Conservation (phyloP, 2,797 vertebrate species). For the Peromyscus attwateri region DNA sequence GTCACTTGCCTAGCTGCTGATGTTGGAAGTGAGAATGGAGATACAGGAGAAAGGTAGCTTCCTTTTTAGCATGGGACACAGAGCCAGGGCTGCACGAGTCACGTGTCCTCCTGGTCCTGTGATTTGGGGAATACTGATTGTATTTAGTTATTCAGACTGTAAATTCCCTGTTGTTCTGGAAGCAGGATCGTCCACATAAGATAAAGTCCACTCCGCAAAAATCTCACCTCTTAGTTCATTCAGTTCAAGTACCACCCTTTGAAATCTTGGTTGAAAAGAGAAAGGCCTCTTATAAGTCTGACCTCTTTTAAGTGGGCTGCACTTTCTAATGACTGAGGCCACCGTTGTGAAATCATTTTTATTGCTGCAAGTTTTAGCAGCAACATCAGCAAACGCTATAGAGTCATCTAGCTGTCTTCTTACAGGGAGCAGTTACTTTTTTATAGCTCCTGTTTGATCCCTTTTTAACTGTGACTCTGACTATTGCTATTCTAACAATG, state of each 20-base stretch:
- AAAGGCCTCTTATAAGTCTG: neutral
- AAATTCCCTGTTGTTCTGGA: neutral
- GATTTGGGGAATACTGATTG: neutral
- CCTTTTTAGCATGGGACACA: neutral
- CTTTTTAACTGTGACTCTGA: neutral
- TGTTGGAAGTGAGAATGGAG: constrained; percentile 14
- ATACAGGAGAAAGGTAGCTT: neutral
- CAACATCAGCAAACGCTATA: neutral
- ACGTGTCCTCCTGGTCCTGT: neutral
- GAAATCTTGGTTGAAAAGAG: constrained; percentile 9
- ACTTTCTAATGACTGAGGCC: neutral
- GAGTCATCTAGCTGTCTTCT: neutral
- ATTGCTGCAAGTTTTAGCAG: neutral
- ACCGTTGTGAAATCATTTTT: neutral
- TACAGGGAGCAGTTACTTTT: neutral
- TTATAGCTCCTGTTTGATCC: neutral
- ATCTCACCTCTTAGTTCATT: neutral
- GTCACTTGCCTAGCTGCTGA: constrained; percentile 20
- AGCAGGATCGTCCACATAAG: neutral
- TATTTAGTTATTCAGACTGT: neutral
- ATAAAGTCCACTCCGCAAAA: neutral
- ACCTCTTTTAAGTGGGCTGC: neutral
- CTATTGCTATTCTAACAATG: neutral
- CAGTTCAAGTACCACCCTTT: neutral
- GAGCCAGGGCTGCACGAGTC: neutral